Conservation (phyloP, 2,113 vertebrate genomes). For the Notarius quadriscutis region DNA sequence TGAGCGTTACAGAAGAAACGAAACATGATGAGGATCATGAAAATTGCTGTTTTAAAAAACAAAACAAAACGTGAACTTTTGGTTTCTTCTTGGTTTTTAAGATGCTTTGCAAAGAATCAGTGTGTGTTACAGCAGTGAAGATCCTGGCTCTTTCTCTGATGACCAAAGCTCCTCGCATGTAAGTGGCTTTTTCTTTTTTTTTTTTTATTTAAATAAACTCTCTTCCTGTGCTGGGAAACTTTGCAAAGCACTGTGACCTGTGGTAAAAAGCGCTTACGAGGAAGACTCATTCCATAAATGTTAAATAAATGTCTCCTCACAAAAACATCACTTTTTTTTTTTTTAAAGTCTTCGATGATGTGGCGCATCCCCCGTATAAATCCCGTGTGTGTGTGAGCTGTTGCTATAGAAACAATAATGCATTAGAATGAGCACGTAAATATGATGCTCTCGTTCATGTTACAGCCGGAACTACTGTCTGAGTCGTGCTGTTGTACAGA, state of each 20-base stretch:
- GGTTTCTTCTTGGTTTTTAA: slow-evolving; percentile 55
- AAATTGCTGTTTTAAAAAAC: background rate
- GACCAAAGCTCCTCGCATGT: slow-evolving; percentile 93
- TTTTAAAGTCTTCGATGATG: background rate
- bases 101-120: slow-evolving; percentile 91
- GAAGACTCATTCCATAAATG: background rate
- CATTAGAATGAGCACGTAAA: background rate
- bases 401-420: background rate
- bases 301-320: background rate
- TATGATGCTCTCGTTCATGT: background rate
- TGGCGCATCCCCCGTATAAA: background rate
- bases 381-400: background rate
- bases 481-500: background rate
- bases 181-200: slow-evolving; percentile 34
- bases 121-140: slow-evolving; percentile 83
- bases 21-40: background rate
- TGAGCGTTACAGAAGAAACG: slow-evolving; percentile 49
- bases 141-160: slow-evolving; percentile 85
- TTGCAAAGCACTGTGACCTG: no score
- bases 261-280: no score
- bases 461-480: background rate
- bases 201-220: no score
- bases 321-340: background rate
- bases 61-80: background rate
- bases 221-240: background rate